Base-by-base conservation (phyloP, 2,113 vertebrate species). In the Melanocharis versteri region DNA sequence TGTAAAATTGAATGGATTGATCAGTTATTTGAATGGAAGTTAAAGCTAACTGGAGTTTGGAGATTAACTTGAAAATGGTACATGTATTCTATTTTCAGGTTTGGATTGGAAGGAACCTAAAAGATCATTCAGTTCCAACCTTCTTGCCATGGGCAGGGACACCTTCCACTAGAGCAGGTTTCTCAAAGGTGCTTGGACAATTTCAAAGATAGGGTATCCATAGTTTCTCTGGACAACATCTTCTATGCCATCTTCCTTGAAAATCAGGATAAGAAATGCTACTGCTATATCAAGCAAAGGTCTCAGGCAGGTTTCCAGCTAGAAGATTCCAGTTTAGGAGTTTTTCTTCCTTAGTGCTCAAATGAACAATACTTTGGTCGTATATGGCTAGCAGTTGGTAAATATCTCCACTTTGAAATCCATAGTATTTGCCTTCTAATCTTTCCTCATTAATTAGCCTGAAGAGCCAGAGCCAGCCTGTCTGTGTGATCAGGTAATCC, bases 61-160 rank as follows among this genome's bases (percentile, higher is more conserved):
- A 95, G 71, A 60, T 40, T 71, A 76, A 90, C 95, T 82, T 90
- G 60, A 39, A 91, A 81, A 47, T 44, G 13, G 15, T 40, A 8
- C 64, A 51, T 31, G 35, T 56, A 27, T 70, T 65, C 40, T 87
- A 31, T 82, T 42, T 88, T 54, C 66, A 48, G 22, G 12, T 64
- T 80, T 42, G 31, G 42, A 50, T 15, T 50, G 35, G 31, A 80
- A 72, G 57, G 22, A 80, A 56, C 7, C 11, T 47, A 30, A 45
- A 78, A 48, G 13, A 48, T 40, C 3, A 79, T 40, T n/a, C 24
- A 4, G 3, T 47, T 79, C 26, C 24, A 54, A 6, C 3, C 6
- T 18, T 9, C 7, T 21, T 13, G 27, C 50, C 22, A 23, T 3
- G 10, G 37, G 6, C 0, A 0, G 42, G 21, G 14, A 48, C 8